A percentile compares a stretch with the other conserved stretches of the same genome.
Conservation (phyloP, 2,797 vertebrate species). For the Rachycentron canadum region DNA sequence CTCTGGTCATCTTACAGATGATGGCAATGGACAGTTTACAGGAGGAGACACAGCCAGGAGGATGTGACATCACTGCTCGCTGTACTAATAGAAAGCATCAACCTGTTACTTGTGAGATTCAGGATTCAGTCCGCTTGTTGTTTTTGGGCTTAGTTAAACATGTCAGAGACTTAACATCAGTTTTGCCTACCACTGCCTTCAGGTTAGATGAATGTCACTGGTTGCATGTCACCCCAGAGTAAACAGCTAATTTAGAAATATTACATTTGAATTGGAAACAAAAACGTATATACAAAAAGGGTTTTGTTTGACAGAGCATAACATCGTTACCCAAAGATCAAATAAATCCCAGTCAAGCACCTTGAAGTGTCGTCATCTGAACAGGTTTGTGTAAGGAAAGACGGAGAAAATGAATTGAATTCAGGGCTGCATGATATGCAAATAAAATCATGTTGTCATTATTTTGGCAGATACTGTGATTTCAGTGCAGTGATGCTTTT, state of each 20-base stretch:
- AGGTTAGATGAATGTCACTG: slow-evolving; percentile 21
- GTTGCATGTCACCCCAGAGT: slow-evolving; percentile 3
- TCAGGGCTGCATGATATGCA: no score
- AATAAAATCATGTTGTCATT: no score
- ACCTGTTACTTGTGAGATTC: slow-evolving; percentile 35
- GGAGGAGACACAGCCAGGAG: slow-evolving; percentile 33
- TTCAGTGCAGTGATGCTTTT: no score
- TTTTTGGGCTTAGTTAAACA: slow-evolving; percentile 29
- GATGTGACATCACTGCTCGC: slow-evolving; percentile 53
- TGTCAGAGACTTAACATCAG: slow-evolving; percentile 25
- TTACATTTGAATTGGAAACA: slow-evolving; percentile 14
- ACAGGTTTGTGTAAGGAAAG: background rate
- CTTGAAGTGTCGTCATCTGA: background rate
- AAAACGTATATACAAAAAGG: background rate
- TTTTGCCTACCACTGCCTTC: slow-evolving; percentile 8
- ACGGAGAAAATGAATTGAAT: background rate
- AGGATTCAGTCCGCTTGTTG: slow-evolving; percentile 24
- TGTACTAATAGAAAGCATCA: slow-evolving; percentile 24
- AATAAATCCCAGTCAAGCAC: background rate
- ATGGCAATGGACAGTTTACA: slow-evolving; percentile 46
- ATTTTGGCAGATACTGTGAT: no score
- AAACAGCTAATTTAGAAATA: slow-evolving; percentile 22
- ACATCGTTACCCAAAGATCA: background rate
- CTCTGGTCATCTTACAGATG: slow-evolving; percentile 52
- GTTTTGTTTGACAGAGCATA: slow-evolving; percentile 14